Conservation (phyloP, 30 jellyfish, hydroid and myxozoan species). For the Sanderia malayensis region DNA sequence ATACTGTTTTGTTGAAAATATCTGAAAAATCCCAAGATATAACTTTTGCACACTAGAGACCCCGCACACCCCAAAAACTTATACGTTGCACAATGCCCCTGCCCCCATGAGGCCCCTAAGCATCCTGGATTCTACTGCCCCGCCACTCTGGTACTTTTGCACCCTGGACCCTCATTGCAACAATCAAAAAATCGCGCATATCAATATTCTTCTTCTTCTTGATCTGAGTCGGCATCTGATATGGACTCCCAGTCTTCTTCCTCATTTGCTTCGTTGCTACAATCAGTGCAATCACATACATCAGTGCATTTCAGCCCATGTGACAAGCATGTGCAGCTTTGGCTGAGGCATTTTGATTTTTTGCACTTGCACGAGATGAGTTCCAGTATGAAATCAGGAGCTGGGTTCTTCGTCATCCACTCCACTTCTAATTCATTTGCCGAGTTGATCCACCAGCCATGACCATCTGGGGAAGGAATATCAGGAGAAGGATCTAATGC, state of each 20-base stretch:
- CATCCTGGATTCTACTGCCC: not conserved
- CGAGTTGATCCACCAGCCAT: slow-evolving; percentile 26
- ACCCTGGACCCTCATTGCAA: not conserved
- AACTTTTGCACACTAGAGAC: not conserved
- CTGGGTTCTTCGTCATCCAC: slow-evolving; percentile 24
- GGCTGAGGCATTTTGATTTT: slow-evolving; percentile 29
- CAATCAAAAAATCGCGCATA: not conserved
- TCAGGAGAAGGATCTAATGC: slow-evolving; percentile 36
- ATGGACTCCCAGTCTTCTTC: slow-evolving; percentile 22
- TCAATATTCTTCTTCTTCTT: slow-evolving; percentile 1
- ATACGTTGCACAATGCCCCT: not conserved
- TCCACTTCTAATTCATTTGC: not conserved
- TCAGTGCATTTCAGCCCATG: slow-evolving; percentile 42
- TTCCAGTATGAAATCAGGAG: slow-evolving; percentile 43
- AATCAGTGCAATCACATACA: slow-evolving; percentile 9
- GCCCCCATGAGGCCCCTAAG: not conserved
- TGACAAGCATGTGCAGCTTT: slow-evolving; percentile 5
- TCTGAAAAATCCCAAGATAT: not conserved
- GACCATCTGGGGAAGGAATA: slow-evolving; percentile 59
- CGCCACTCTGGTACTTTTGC: not conserved
- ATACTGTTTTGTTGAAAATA: not conserved
- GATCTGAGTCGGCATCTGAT: not conserved
- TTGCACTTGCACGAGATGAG: slow-evolving; percentile 31
- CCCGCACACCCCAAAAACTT: not conserved
- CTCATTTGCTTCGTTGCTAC: slow-evolving; percentile 14